Percentiles rank a stretch among this genome's conserved stretches.
These are phyloP conservation scores for Datnioides undecimradiatus DNA, from an alignment of 2,113 vertebrate genomes.

Conservation along the genomic window DNA sequence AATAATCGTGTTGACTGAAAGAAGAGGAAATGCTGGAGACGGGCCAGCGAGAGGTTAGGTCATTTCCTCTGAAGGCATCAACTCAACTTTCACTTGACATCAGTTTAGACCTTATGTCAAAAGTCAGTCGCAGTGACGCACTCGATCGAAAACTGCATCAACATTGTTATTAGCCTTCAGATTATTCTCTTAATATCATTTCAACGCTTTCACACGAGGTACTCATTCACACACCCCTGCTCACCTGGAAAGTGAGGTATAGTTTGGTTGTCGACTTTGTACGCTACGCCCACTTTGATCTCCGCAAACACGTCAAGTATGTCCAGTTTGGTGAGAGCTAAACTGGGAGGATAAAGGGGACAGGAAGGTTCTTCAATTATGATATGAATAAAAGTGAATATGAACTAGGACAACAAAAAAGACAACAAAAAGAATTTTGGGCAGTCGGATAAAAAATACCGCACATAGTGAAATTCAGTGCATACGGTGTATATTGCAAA, in stretches of 20 bases:
- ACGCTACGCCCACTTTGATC: slow-evolving; percentile 95
- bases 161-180: too few species aligned
- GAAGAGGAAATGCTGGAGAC: not conserved
- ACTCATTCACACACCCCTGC: not conserved
- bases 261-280: slow-evolving; percentile 90
- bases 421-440: not conserved
- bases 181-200: not conserved
- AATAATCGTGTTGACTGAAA: not conserved
- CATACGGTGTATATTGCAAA: not conserved
- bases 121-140: not conserved
- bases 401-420: not conserved
- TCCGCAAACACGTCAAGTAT: slow-evolving; percentile 94
- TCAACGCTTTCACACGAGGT: not conserved
- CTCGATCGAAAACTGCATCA: too few species aligned
- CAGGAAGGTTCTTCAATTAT: not conserved
- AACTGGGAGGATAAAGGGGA: slow-evolving; percentile 73
- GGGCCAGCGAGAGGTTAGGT: not conserved
- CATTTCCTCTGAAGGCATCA: not conserved
- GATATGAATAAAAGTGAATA: not conserved
- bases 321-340: slow-evolving; percentile 98
- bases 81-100: too few species aligned
- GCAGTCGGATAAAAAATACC: too few species aligned
- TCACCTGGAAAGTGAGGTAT: slow-evolving; percentile 99
- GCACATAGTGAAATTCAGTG: not conserved
- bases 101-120: not conserved